Base-by-base conservation (phyloP, 2,888 invertebrate genomes). In the Gari tellinella region DNA sequence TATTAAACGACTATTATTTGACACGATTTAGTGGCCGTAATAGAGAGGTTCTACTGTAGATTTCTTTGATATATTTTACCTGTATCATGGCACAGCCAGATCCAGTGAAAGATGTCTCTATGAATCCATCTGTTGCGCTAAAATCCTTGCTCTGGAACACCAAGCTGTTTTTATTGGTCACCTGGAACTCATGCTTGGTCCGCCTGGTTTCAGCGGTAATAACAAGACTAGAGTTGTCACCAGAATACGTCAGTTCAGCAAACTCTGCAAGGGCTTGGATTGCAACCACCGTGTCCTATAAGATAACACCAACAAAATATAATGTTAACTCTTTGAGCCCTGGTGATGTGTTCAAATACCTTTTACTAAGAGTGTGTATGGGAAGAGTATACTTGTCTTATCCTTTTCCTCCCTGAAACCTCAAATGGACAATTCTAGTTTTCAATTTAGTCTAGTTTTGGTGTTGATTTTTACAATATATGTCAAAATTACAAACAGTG, bases 261-360 rank as follows among this genome's bases (percentile, higher is more conserved):
- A 82, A 90, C 53, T 85, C 76, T 1, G 91, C 88, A 52, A 92
- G 73, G 8, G 92, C 91, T 69, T 92, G 89, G 37, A 92, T 85
- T 8, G 90, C 92, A 19, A 92, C 82, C 12, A 92, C 92, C 8
- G 92, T 92, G 72, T 92, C 92, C 91, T 91, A 85, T 7, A 83
- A 82, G 21, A 43, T 12, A 77, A 51, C n/a, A n/a, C n/a, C n/a
- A 40, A 15, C 19, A 49, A 49, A 17, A 37, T 52, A 31, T 15
- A 51, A 12, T 52, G 26, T 43, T n/a, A 43, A 7, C 31, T 10
- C 10, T 31, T 31, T n/a, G n/a, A n/a, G n/a, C 31, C 31, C 31
- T 31, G 5, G n/a, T n/a, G n/a, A n/a, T n/a, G n/a, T n/a, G 10
- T 31, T 31, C 10, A 31, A 31, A 31, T 10, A 31, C 31, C 31